Percentiles rank a stretch among this genome's conserved stretches.
Evolutionary conservation across 2,888 invertebrate species (phyloP).

Genomic region (Sesia bembeciformis): DNA sequence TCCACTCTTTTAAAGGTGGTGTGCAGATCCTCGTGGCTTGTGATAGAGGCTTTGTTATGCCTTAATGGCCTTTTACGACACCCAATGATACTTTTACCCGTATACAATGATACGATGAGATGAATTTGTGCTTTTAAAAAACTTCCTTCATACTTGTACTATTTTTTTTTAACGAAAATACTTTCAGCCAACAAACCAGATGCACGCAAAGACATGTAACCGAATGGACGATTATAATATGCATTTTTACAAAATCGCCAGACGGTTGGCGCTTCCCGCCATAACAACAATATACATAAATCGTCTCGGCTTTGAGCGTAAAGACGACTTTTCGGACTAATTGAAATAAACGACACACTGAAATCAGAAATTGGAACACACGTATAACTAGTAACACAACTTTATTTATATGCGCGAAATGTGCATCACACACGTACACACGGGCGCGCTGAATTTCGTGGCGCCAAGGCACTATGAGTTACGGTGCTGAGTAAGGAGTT

Average conservation of each 20-base stretch:
- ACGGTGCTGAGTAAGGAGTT: too few relatives aligned
- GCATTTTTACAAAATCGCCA: conserved; percentile 8
- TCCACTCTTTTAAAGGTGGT: too few relatives aligned
- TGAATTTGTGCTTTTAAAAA: too few relatives aligned
- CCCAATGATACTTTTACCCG: too few relatives aligned
- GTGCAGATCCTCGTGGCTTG: too few relatives aligned
- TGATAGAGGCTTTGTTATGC: too few relatives aligned
- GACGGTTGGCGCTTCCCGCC: conserved; percentile 10
- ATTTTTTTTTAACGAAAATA: too few relatives aligned
- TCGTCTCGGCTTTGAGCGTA: conserved; percentile 20
- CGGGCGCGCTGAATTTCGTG: too few relatives aligned
- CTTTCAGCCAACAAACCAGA: neutral
- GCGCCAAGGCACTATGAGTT: too few relatives aligned
- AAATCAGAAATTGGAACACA: conserved; percentile 17
- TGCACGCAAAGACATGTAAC: neutral
- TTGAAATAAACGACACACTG: conserved; percentile 42
- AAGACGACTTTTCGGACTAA: conserved; percentile 33
- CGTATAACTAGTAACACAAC: neutral
- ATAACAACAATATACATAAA: conserved; percentile 36
- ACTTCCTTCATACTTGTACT: too few relatives aligned
- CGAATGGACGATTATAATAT: neutral
- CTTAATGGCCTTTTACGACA: too few relatives aligned
- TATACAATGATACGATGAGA: too few relatives aligned
- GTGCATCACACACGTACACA: conserved; percentile 10
- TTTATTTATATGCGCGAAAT: neutral